Percentiles rank a stretch among this genome's conserved stretches.
These are phyloP conservation scores for Ptychadena robeensis DNA, from an alignment of 2,797 vertebrate species.

Conservation along the genomic window DNA sequence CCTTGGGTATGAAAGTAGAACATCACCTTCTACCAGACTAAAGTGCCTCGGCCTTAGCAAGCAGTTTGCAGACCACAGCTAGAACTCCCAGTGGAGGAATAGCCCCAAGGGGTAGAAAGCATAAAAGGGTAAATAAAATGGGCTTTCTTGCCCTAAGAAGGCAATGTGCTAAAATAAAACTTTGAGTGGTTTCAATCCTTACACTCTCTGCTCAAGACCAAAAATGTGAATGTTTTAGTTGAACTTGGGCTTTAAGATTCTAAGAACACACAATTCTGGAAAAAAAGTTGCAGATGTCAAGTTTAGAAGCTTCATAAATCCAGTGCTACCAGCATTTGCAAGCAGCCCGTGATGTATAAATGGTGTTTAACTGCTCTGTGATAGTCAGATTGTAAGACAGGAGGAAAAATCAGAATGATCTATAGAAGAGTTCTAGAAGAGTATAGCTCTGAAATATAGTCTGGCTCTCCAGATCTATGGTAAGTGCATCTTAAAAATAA, in stretches of 20 bases:
- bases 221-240: not conserved
- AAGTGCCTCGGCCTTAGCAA: too few species aligned
- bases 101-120: too few species aligned
- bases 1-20: too few species aligned
- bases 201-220: too few species aligned
- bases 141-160: too few species aligned
- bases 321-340: slow-evolving; percentile 25
- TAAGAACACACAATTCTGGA: not conserved
- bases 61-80: too few species aligned
- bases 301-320: slow-evolving; percentile 33
- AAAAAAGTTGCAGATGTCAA: not conserved
- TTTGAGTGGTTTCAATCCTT: too few species aligned
- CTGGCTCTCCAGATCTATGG: slow-evolving; percentile 41
- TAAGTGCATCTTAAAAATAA: slow-evolving; percentile 52
- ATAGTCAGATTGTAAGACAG: slow-evolving; percentile 42
- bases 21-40: too few species aligned
- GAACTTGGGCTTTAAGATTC: not conserved
- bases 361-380: slow-evolving; percentile 14
- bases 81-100: too few species aligned
- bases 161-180: too few species aligned
- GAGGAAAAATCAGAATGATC: slow-evolving; percentile 43
- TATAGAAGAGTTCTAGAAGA: slow-evolving; percentile 6
- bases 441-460: slow-evolving; percentile 21
- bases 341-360: slow-evolving; percentile 25
- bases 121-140: too few species aligned